A percentile compares a stretch with the other conserved stretches of the same genome.
Conservation (phyloP, 2,113 vertebrate species). For the Petroica traversi region DNA sequence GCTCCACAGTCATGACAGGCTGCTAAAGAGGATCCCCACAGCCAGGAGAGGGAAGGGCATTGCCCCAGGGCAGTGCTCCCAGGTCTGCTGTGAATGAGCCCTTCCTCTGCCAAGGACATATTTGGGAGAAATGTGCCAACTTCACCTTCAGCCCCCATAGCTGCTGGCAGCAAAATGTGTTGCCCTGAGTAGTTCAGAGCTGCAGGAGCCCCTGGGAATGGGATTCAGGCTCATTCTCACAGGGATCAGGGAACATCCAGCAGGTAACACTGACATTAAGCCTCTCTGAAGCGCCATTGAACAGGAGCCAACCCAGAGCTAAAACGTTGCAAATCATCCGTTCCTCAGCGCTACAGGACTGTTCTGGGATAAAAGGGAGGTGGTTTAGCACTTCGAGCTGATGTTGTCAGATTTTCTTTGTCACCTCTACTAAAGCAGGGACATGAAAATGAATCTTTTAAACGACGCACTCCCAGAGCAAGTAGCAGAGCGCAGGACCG, state of each 20-base stretch:
- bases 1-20: not conserved
- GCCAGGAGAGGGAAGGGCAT: not conserved
- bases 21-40: not conserved
- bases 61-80: not conserved
- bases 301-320: not conserved
- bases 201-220: constrained; percentile 20
- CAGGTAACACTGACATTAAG: constrained; percentile 59
- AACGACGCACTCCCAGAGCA: not conserved
- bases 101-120: not conserved
- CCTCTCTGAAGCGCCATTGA: not conserved
- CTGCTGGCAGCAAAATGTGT: constrained; percentile 3
- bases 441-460: constrained; percentile 37
- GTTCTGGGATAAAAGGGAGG: constrained; percentile 24
- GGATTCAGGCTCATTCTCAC: constrained; percentile 36
- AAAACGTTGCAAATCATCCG: constrained; percentile 4
- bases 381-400: constrained; percentile 7
- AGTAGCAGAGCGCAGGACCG: not conserved
- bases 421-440: not conserved
- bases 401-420: constrained; percentile 49
- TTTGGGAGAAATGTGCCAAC: not conserved
- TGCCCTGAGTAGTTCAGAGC: not conserved
- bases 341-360: constrained; percentile 10
- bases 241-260: constrained; percentile 51
- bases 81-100: not conserved
- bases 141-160: not conserved